A percentile compares a stretch with the other conserved stretches of the same genome.
phyloP scores from a whole-genome alignment of 2,797 vertebrate genomes.

The Rhinoraja longicauda region DNA sequence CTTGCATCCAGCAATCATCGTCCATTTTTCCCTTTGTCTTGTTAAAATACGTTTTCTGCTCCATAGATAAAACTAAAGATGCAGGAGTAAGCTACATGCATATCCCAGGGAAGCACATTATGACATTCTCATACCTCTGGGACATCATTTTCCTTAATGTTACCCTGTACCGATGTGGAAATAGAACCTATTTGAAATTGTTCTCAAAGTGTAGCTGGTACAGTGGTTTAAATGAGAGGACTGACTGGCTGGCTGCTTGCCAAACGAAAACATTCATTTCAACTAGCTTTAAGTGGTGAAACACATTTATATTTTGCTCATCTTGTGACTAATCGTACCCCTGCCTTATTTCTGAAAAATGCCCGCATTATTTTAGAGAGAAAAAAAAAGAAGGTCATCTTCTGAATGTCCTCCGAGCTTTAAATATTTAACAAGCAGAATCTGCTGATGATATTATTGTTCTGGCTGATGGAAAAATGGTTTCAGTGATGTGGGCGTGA shows the following conservation, averaged over 20 bases:
- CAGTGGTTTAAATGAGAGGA: background rate
- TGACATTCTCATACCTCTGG: background rate
- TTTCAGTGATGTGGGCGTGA: background rate
- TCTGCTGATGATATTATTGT: background rate
- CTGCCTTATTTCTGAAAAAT: background rate
- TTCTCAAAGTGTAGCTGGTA: background rate
- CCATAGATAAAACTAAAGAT: slow-evolving; percentile 19
- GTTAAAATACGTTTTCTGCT: background rate
- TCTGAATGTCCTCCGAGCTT: background rate
- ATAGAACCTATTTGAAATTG: background rate
- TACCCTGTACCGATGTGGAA: background rate
- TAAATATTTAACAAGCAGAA: background rate
- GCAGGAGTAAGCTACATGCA: background rate
- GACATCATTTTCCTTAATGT: background rate
- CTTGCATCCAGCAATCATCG: background rate
- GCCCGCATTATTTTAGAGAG: background rate
- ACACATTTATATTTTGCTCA: slow-evolving; percentile 26
- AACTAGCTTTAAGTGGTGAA: background rate
- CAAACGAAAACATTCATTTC: background rate
- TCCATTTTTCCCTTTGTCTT: background rate
- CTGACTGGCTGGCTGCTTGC: background rate
- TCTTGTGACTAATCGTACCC: background rate
- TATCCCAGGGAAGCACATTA: background rate
- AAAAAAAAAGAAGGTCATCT: background rate
- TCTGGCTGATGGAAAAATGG: background rate